Evolutionary conservation across 2,797 vertebrate genomes (phyloP).

Genomic region (Alauda arvensis): DNA sequence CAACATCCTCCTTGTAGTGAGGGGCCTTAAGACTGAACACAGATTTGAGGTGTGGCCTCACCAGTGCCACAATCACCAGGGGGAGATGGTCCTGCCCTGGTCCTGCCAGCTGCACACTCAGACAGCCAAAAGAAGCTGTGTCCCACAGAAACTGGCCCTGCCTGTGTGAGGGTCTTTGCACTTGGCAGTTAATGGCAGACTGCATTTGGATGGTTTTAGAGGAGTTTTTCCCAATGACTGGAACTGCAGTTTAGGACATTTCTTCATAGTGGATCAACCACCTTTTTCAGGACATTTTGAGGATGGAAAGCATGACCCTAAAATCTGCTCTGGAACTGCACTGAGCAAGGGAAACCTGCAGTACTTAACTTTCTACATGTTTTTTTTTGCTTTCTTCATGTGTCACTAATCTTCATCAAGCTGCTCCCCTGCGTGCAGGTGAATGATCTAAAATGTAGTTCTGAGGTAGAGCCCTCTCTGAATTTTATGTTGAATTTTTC

Average conservation of each 20-base stretch:
- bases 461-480: background rate
- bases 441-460: background rate
- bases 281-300: background rate
- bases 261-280: rapidly evolving
- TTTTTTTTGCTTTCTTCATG: background rate
- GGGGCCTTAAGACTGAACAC: rapidly evolving
- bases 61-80: background rate
- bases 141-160: background rate
- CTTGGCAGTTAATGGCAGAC: background rate
- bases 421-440: background rate
- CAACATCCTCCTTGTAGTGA: background rate
- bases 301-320: background rate
- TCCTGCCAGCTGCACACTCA: background rate
- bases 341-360: background rate
- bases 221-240: background rate
- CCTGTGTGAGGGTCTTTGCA: background rate
- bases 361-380: background rate
- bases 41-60: background rate
- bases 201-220: background rate
- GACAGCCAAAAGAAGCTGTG: background rate
- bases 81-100: background rate
- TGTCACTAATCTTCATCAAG: background rate
- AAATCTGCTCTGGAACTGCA: background rate
- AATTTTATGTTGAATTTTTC: background rate
- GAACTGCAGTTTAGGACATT: background rate